Conservation (phyloP, 2,113 vertebrate species). For the Callocephalon fimbriatum region DNA sequence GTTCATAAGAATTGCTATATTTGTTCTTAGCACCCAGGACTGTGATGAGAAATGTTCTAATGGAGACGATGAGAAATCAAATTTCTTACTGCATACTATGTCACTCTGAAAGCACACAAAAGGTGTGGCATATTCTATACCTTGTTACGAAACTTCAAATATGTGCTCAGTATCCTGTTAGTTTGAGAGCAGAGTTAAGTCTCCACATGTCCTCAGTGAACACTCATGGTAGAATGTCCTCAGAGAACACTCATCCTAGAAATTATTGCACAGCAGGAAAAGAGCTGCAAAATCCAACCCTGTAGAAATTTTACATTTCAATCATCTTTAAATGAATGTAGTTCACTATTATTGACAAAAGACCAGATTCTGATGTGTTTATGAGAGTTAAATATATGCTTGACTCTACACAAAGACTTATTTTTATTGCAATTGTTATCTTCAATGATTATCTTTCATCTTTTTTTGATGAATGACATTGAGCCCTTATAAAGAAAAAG, state of each 20-base stretch:
- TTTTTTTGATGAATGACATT: neutral
- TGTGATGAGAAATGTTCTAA: neutral
- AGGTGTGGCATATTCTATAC: fast-evolving
- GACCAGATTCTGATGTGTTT: neutral
- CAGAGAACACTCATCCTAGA: neutral
- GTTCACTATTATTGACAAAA: neutral
- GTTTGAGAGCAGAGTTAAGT: neutral
- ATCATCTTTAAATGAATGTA: neutral
- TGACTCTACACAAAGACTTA: neutral
- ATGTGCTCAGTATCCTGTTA: neutral
- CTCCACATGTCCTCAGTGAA: neutral
- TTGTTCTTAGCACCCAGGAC: neutral
- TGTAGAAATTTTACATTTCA: neutral
- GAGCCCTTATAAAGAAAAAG: neutral
- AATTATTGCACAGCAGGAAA: neutral
- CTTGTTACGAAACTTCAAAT: neutral
- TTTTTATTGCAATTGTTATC: neutral
- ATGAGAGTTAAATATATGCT: neutral
- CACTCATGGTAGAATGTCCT: neutral
- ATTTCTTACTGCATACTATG: neutral
- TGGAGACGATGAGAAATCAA: neutral
- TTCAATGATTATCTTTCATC: neutral
- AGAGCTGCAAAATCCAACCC: neutral
- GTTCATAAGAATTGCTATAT: neutral
- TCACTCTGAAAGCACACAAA: neutral